phyloP scores from a whole-genome alignment of 37 sponge, comb jelly and placozoan species.

The Eunapius fragilis region DNA sequence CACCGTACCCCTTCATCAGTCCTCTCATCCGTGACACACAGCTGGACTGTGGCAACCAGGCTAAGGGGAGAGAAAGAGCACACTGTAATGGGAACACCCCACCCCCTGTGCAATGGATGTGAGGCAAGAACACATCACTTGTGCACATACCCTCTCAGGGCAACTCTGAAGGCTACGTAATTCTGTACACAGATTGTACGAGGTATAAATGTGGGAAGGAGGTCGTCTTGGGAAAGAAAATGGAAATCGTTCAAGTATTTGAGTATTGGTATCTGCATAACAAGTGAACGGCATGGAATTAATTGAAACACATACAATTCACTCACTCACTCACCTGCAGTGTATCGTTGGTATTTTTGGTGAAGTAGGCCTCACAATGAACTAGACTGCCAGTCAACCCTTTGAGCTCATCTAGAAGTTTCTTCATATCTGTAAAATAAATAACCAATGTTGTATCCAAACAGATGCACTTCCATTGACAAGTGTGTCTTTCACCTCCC shows the following conservation, averaged over 20 bases:
- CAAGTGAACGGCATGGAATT: not conserved
- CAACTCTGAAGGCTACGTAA: conserved; percentile 50
- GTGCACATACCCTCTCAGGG: conserved; percentile 34
- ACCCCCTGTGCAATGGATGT: not conserved
- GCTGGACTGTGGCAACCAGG: conserved; percentile 15
- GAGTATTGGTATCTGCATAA: conserved; percentile 24
- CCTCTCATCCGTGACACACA: not conserved
- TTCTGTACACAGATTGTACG: conserved; percentile 30
- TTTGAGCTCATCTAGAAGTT: conserved; percentile 37
- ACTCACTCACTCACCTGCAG: conserved; percentile 13
- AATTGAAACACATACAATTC: no score
- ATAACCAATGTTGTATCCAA: no score
- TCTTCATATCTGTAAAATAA: not conserved
- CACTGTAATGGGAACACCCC: not conserved
- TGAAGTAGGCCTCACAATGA: conserved; percentile 39
- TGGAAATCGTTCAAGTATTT: conserved; percentile 21
- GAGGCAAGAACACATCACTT: no score
- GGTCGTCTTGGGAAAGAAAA: conserved; percentile 11
- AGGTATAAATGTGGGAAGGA: conserved; percentile 31
- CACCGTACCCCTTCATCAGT: conserved; percentile 12
- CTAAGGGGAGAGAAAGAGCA: not conserved
- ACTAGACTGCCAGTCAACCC: conserved; percentile 18
- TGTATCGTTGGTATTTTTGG: conserved; percentile 22
- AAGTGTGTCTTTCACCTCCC: no score
- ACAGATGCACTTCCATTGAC: no score